Evolutionary conservation across 2,888 invertebrate species (phyloP), one percentile per base, ranked within the genome.

Genomic region (Drosophila sordidapex): DNA sequence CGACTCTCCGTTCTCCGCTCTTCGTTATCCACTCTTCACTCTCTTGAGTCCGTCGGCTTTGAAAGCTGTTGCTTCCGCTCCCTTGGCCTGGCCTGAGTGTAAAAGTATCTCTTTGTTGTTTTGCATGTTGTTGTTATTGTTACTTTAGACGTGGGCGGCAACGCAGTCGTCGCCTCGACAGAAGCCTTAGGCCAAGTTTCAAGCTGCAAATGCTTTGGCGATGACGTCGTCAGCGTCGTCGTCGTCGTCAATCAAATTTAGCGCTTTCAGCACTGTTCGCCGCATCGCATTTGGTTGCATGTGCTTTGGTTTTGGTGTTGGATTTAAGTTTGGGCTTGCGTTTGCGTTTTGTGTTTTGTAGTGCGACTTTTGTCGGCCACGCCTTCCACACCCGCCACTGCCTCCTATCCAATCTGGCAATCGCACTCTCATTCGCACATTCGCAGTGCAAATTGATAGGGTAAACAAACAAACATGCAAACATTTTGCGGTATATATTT

Each of bases 31-130:
- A 36, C 53, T 48, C 68, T 53, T 46, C 61, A 48, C 48, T 40
- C 56, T 53, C 18, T 56, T 38, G 36, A 29, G 38, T 46, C 46
- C 25, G 51, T 54, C 48, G 63, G 58, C 69, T 74, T 74, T 67
- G 68, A 74, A 76, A 86, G 89, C 83, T 80, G 85, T 78, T 81
- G 90, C 87, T 87, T 89, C 85, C 89, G 89, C 87, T 89, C 79
- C 74, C 76, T 74, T 73, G 70, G 90, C 70, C 58, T 70, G 70
- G 90, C 64, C 60, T 65, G 67, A 61, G 68, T 80, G 80, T 89
- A 89, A 81, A 71, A 84, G 85, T 87, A 82, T 74, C 76, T 87
- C 74, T 65, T 69, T 62, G 71, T 69, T 62, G 65, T 43, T 57
- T 48, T 67, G 77, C 61, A 58, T 54, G 54, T 40, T 49, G 52